Conservation (phyloP, 2,888 invertebrate species). For the Orthosia gracilis region DNA sequence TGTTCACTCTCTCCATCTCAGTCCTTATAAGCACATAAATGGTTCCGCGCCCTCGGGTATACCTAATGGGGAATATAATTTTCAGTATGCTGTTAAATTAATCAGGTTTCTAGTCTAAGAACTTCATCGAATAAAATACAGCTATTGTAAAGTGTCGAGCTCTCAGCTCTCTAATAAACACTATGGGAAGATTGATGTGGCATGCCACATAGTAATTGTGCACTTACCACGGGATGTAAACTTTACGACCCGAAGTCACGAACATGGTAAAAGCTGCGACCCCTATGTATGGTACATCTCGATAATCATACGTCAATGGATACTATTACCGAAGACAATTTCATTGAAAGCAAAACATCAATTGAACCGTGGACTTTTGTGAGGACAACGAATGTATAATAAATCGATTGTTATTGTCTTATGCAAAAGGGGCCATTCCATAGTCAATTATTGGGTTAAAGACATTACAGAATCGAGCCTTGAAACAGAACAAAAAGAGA, state of each 20-base stretch:
- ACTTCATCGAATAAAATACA: constrained; percentile 33
- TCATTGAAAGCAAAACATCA: constrained; percentile 68
- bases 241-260: constrained; percentile 65
- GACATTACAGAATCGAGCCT: constrained; percentile 15
- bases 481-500: constrained; percentile 14
- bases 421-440: constrained; percentile 47
- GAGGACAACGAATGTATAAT: constrained; percentile 74
- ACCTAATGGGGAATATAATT: constrained; percentile 56
- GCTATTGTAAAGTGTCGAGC: constrained; percentile 31
- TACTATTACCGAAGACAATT: constrained; percentile 63
- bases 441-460: constrained; percentile 27
- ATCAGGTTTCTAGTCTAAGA: constrained; percentile 46
- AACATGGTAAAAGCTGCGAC: constrained; percentile 54
- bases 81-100: constrained; percentile 52
- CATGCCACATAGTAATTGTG: constrained; percentile 68
- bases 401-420: constrained; percentile 71
- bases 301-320: constrained; percentile 62
- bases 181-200: constrained; percentile 63
- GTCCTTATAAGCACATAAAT: constrained; percentile 57
- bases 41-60: constrained; percentile 39
- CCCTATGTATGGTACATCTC: constrained; percentile 49
- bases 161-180: constrained; percentile 52
- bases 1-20: constrained; percentile 58
- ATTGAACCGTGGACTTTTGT: constrained; percentile 74
- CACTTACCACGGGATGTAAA: constrained; percentile 66